Percentiles rank a stretch among this genome's conserved stretches.
phyloP scores from a whole-genome alignment of 1,140 invertebrate genomes.

The Drosophila pachea region DNA sequence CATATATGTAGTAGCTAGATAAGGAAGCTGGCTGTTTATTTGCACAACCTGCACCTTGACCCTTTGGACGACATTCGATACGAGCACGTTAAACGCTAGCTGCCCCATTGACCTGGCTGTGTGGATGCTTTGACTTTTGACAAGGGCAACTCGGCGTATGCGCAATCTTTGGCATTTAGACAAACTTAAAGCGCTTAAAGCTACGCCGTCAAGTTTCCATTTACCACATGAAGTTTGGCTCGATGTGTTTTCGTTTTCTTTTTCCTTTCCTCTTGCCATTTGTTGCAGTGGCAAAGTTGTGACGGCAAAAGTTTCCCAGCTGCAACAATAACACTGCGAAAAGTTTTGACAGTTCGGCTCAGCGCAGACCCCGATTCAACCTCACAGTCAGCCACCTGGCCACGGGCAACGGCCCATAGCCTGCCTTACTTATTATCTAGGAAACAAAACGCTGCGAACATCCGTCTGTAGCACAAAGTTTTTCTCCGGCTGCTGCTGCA shows the following conservation, averaged over 20 bases:
- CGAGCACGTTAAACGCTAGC: neutral
- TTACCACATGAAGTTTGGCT: slow-evolving; percentile 42
- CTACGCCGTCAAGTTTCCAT: slow-evolving; percentile 36
- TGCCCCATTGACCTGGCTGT: slow-evolving; percentile 12
- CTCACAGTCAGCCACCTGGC: slow-evolving; percentile 41
- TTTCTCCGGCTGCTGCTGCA: slow-evolving; percentile 23
- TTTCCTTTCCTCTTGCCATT: slow-evolving; percentile 7
- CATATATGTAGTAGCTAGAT: slow-evolving; percentile 27
- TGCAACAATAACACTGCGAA: slow-evolving; percentile 69
- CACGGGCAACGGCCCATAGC: slow-evolving; percentile 36
- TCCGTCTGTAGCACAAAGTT: slow-evolving; percentile 39
- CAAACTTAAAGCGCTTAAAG: slow-evolving; percentile 68
- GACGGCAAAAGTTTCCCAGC: slow-evolving; percentile 41
- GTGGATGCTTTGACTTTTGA: slow-evolving; percentile 49
- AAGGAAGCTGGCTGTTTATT: neutral
- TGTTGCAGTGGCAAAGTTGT: slow-evolving; percentile 34
- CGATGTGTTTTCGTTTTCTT: slow-evolving; percentile 1
- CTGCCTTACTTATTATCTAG: slow-evolving; percentile 38
- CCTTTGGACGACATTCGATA: neutral
- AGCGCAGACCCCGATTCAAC: neutral
- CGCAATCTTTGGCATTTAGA: slow-evolving; percentile 63
- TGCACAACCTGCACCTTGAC: slow-evolving; percentile 12
- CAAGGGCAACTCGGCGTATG: slow-evolving; percentile 45
- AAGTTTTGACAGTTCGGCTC: slow-evolving; percentile 54
- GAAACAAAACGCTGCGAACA: slow-evolving; percentile 47